These are phyloP conservation scores for Macrosoma leucophasiata DNA, from an alignment of 2,888 invertebrate species.

Conservation along the genomic window DNA sequence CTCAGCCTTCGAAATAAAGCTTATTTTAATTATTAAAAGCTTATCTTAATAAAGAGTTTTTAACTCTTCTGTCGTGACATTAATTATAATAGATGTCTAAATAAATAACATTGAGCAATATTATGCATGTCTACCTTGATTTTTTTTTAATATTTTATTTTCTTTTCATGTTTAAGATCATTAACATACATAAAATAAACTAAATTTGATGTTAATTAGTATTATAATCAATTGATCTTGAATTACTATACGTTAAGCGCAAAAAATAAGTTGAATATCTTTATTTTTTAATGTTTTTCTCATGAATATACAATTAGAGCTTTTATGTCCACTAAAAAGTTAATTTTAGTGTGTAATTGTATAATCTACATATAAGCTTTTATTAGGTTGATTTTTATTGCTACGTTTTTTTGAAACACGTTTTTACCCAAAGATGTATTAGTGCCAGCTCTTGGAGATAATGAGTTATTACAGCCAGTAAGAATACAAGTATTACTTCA, in stretches of 20 bases:
- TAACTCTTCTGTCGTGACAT: too few species aligned
- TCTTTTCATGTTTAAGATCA: background rate
- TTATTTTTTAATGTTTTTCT: background rate
- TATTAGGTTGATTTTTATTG: background rate
- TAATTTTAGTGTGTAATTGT: background rate
- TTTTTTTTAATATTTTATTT: background rate
- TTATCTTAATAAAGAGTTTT: too few species aligned
- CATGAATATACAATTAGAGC: background rate
- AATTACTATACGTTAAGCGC: background rate
- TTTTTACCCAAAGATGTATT: background rate
- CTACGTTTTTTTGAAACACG: background rate
- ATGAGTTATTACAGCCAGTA: background rate
- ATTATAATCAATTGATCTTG: background rate
- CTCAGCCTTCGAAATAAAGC: too few species aligned
- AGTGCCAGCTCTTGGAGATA: background rate
- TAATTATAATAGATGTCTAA: too few species aligned
- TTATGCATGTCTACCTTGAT: too few species aligned
- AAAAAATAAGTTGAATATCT: background rate
- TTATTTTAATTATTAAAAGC: too few species aligned
- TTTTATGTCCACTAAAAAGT: background rate
- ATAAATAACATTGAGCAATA: too few species aligned
- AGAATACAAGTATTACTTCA: background rate
- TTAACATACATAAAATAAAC: background rate
- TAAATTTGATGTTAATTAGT: background rate
- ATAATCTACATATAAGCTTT: too few species aligned